Evolutionary conservation across 1,140 invertebrate genomes (phyloP), one percentile per base, ranked within the genome.

Genomic region (Diorhabda carinulata): DNA sequence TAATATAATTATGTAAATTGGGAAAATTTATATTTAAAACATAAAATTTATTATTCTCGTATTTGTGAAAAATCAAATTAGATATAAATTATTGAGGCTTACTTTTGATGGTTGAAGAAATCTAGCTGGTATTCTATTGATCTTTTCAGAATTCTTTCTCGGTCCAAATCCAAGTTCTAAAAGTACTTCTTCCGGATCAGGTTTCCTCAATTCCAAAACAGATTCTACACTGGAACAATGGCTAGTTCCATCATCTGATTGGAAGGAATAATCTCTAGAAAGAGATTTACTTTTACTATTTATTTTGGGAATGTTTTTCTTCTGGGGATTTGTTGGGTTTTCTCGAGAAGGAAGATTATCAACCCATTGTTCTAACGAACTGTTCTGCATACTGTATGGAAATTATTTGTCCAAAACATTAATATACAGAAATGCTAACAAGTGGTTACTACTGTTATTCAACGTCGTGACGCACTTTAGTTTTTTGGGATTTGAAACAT

Each of bases 121-220:
- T 73, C 86, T 79, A 74, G 87, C 85, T 2, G 91, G 91, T 78
- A 92, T 91, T 61, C 88, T 83, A 58, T 86, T 84, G 45, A 89
- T 78, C 74, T 83, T 81, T 77, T 83, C 83, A 64, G 83, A 82
- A 60, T 82, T 81, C 69, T 83, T 82, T 76, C 82, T 84, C 9
- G 87, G 85, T 7, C 88, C 88, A 82, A 92, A 90, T n/a, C 88
- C 91, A 62, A 91, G 82, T 58, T 86, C 87, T 40, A 92, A 73
- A 3, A 93, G 79, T 43, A 92, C 86, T 58, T 90, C 89, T 80
- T 92, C 90, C 2, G 91, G 91, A 82, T 93, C 90, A 3, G 90
- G 88, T 76, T 85, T 87, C 65, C 91, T 82, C 5, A 88, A 82
- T 72, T 91, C 91, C 69, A 93, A 78, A 58, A 92, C 83, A 77